Conservation (phyloP, 2,888 invertebrate species). For the Caenorhabditis sp. region DNA sequence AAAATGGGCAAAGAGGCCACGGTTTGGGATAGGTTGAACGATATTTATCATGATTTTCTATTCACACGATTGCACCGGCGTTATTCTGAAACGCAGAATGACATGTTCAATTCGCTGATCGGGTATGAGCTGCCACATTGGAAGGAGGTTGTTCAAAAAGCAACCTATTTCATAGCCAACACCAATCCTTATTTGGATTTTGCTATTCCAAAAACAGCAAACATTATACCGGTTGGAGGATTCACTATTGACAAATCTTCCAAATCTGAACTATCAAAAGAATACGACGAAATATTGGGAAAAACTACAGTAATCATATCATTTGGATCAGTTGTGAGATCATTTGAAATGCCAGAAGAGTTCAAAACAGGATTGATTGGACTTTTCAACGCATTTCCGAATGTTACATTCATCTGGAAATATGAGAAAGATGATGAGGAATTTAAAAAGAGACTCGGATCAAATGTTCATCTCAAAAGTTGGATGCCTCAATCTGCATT, state of each 20-base stretch:
- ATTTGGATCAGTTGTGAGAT: slow-evolving; percentile 30
- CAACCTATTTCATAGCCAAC: slow-evolving; percentile 15
- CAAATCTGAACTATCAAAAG: neutral
- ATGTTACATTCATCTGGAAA: slow-evolving; percentile 40
- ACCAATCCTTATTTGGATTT: slow-evolving; percentile 17
- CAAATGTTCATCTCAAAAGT: slow-evolving; percentile 16
- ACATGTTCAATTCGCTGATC: neutral
- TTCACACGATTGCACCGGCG: neutral
- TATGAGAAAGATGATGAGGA: slow-evolving; percentile 32
- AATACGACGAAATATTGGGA: slow-evolving; percentile 24
- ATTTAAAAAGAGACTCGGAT: slow-evolving; percentile 10
- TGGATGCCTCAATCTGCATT: slow-evolving; percentile 34
- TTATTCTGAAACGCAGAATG: neutral
- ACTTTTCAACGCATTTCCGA: slow-evolving; percentile 12
- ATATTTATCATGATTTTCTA: slow-evolving; percentile 9
- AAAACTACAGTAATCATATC: slow-evolving; percentile 31
- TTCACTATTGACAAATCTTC: slow-evolving; percentile 1
- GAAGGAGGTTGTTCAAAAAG: slow-evolving; percentile 13
- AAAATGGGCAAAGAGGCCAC: neutral
- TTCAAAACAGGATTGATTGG: slow-evolving; percentile 13
- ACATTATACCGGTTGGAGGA: slow-evolving; percentile 16
- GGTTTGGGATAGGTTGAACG: slow-evolving; percentile 14
- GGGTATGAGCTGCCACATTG: slow-evolving; percentile 8
- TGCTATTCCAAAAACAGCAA: slow-evolving; percentile 7
- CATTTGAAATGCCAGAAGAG: slow-evolving; percentile 26